Evolutionary conservation across 2,797 vertebrate species (phyloP).

Genomic region (Spondyliosoma cantharus): DNA sequence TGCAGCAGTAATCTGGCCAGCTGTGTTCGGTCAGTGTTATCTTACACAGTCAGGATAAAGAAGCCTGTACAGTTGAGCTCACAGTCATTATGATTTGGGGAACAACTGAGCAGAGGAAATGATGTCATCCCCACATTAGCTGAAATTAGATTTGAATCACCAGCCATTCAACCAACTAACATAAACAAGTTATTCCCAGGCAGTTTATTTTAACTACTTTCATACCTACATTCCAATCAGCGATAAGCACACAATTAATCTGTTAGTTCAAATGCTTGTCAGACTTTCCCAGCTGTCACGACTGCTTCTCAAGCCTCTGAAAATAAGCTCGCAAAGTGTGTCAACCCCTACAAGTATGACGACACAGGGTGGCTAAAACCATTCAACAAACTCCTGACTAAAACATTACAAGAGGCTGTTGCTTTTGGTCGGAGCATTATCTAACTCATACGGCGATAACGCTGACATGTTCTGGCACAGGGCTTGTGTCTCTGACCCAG

Average conservation of each 20-base stretch:
- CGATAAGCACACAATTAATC: slow-evolving; percentile 12
- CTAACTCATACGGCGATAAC: background rate
- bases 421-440: background rate
- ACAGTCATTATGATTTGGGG: background rate
- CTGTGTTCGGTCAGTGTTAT: background rate
- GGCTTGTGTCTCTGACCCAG: slow-evolving; percentile 13
- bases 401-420: background rate
- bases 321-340: slow-evolving; percentile 1
- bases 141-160: slow-evolving; percentile 7
- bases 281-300: slow-evolving; percentile 35
- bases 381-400: background rate
- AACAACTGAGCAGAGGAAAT: slow-evolving; percentile 28
- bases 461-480: background rate
- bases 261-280: slow-evolving; percentile 17
- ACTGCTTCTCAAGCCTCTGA: background rate
- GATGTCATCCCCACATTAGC: slow-evolving; percentile 8
- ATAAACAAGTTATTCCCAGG: slow-evolving; percentile 1
- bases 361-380: background rate
- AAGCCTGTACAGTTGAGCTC: background rate
- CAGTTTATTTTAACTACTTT: background rate
- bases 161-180: background rate
- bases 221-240: background rate
- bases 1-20: background rate
- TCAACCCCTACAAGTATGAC: slow-evolving; percentile 1
- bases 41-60: background rate